Base-by-base conservation (phyloP, 2,888 invertebrate genomes). In the Idaea biselata region DNA sequence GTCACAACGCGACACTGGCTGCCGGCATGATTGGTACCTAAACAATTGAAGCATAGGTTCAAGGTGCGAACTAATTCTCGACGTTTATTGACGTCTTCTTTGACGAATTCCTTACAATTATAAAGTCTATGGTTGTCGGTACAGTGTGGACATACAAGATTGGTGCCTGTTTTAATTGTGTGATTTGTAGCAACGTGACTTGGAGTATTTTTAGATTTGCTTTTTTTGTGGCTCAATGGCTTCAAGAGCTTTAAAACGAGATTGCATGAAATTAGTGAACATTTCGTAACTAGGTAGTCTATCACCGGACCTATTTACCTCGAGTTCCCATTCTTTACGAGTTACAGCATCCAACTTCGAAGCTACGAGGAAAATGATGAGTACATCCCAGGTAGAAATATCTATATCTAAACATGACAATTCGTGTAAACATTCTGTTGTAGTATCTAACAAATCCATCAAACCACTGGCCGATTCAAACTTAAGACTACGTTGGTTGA, bases 41-140 rank as follows among this genome's bases (percentile, higher is more conserved):
- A 57, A 57, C 68, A 68, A 61, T 66, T 68, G 58, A 63, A 68
- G 54, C 68, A 68, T 7, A 60, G 16, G 1, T 14, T 54, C 60
- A 60, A 25, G n/a, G 25, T 14, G n/a, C 53, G 2, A 18, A 2
- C n/a, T 54, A 60, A 16, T 60, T 60, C 5, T 14, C 14, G 16
- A 14, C 53, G n/a, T 54, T 54, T 16, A 55, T 18, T n/a, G 60
- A 25, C 3, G 18, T 55, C 25, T 18, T 16, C 54, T 55, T 11
- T 60, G 55, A 4, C 60, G 31, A 6, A 55, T 6, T 18, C 54
- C 3, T n/a, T 55, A 16, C 14, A 16, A 25, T 18, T 60, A 31
- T n/a, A 60, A 16, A 53, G 54, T 31, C 17, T 60, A 25, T 7
- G 55, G 16, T 59, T 59, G 44, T 53, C 54, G 59, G 32, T 18